Evolutionary conservation across 2,797 vertebrate genomes (phyloP), one percentile per base, ranked within the genome.

Genomic region (Yasuhikotakia modesta): DNA sequence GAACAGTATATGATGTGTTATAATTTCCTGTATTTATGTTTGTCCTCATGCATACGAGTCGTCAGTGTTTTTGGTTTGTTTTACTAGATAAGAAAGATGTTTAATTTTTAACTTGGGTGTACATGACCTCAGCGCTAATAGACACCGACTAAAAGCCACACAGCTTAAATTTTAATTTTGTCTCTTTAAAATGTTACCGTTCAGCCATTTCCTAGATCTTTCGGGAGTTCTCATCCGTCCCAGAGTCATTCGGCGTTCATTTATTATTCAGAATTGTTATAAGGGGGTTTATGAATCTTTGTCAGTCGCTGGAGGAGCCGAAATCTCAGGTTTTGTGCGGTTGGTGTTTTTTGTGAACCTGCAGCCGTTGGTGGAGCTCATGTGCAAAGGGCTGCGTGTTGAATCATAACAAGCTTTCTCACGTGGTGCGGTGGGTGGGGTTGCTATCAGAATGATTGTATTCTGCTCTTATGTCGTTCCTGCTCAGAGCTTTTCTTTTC

Each of bases 391-490:
- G 67, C 67, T 66, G 73, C 0, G 3, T 75, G 55, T 74, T 78
- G 55, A 77, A 74, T 67, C 63, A 63, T 77, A 73, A 83, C 79
- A 72, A 76, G 68, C 57, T n/a, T 7, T 19, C 53, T 73, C 68
- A 72, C 61, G 81, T 76, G 72, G 67, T 65, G 35, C 58, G 2
- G 70, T 63, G 63, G 79, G 76, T 79, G 73, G 35, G 72, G 61
- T 43, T 66, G 27, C 39, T 68, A 60, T 79, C 43, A 0, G 17
- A 39, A 71, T 58, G 63, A 79, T 58, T 58, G 58, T 71, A 70
- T 65, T 79, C 68, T 22, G 48, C 27, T 61, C 58, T 52, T 53
- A 57, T 48, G 76, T 32, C 48, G 61, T 69, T 70, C 61, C 45
- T 50, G 21, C 64, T 22, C 12, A 77, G 35, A 46, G 68, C 3